Evolutionary conservation across 2,113 vertebrate genomes (phyloP), one percentile per base, ranked within the genome.

Genomic region (Mastomys natalensis): DNA sequence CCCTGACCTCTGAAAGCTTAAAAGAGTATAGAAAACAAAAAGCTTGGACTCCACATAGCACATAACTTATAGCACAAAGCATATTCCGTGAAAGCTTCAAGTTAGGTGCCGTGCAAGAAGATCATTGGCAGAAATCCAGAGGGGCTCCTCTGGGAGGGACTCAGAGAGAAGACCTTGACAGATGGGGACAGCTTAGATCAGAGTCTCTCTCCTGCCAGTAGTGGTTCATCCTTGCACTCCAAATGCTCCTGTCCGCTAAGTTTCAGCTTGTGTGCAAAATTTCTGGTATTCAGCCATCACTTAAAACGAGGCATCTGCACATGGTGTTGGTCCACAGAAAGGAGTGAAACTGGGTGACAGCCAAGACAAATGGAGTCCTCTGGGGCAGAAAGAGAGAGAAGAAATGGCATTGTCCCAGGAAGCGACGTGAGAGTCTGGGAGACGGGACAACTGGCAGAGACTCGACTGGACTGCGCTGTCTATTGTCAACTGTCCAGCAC

Each of bases 361-460:
- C 66, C 96, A 96, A 91, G 88, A 97, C 92, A 95, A 95, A 95
- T 95, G 94, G 86, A 95, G 51, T 89, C 92, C 94, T 96, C 86
- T 19, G 70, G 93, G 90, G 88, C 85, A 93, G 82, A 87, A 11
- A 90, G 51, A 92, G 66, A 60, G 97, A 95, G 95, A 96, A 89
- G 0, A 64, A 89, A 90, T 85, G 72, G 89, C 93, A 73, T 11
- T 7, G 51, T 95, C 91, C 91, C 88, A 94, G 96, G 86, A 89
- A 55, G 21, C 21, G 51, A 3, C 40, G 89, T 55, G 64, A 76
- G 64, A 34, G 60, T n/a, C 34, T 60, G 17, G 70, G 80, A 76
- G 89, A 94, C 72, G 62, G 68, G 89, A 95, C 82, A 51, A 51
- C 24, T 45, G 93, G 94, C 84, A 76, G 64, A 90, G 93, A 76